These are phyloP conservation scores for Heterotilapia buettikoferi DNA, from an alignment of 2,113 vertebrate species.

Conservation along the genomic window DNA sequence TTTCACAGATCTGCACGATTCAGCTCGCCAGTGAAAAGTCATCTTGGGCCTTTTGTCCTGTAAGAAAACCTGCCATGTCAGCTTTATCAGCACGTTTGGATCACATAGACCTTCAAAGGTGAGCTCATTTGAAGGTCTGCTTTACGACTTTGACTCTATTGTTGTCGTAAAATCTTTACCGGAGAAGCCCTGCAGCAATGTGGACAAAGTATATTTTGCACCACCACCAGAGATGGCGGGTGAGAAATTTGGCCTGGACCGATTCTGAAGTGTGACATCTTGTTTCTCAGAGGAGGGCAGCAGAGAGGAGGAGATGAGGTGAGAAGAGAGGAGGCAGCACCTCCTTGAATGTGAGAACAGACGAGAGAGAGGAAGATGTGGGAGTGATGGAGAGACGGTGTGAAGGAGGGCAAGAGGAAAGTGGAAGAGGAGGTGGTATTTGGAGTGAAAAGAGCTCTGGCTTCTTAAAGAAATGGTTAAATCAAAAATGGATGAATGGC, in stretches of 20 bases:
- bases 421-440: not conserved
- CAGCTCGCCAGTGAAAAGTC: not conserved
- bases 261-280: not conserved
- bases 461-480: not conserved
- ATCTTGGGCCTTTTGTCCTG: not conserved
- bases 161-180: rapidly evolving
- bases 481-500: not conserved
- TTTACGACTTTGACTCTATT: not conserved
- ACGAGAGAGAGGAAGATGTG: not conserved
- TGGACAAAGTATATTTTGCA: not conserved
- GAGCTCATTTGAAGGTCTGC: not conserved
- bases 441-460: not conserved
- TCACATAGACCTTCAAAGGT: no score
- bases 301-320: not conserved
- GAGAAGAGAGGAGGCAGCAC: not conserved
- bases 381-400: not conserved
- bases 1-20: not conserved
- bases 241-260: not conserved
- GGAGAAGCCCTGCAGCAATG: not conserved
- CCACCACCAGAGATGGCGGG: not conserved
- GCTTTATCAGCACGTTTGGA: not conserved
- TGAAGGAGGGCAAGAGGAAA: not conserved
- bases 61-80: not conserved
- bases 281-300: not conserved
- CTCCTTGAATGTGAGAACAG: not conserved